Base-by-base conservation (phyloP, 2,797 vertebrate species). In the Hafferia zeledoni region DNA sequence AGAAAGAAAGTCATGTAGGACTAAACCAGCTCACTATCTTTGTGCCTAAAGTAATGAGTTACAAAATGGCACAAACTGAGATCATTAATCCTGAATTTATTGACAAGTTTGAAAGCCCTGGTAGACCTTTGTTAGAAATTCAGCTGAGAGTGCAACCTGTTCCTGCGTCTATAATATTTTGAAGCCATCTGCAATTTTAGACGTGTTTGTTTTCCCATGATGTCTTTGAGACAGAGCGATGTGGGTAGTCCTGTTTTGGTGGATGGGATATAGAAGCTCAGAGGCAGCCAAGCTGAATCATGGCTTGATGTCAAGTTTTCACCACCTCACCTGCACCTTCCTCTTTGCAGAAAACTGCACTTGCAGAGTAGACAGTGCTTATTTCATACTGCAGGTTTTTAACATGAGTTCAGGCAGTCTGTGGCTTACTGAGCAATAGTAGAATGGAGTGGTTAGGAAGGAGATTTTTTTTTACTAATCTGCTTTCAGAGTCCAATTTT, bases 1-100 rank as follows among this genome's bases (percentile, higher is more conserved):
- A 39, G 60, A 47, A 10, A 10, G 12, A 76, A 61, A 57, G 33
- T 17, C 13, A 3, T 24, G 39, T 7, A 72, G 81, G 39, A 60
- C 39, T 41, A 30, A 65, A 83, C 6, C 55, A 70, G 31, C 74
- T 70, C 16, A 3, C 47, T 43, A 44, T 47, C 53, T 94, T 92
- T 77, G 65, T 90, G 61, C 83, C 72, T 76, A 5, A 67, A 80
- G 69, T 60, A 91, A 87, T 47, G 77, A 82, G 47, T 30, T 89
- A 93, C 75, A 90, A 89, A 92, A 69, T 47, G 70, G 69, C 4
- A 6, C 76, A 82, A 85, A 35, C 85, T 57, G 81, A 70, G 72
- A 44, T 83, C 74, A 59, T 89, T 94, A 95, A 82, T 89, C 76
- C 67, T 79, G 33, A 37, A 57, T 80, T 82, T 94, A 97, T 78